Base-by-base conservation (phyloP, 2,113 vertebrate species). In the Mionectes macconnelli region DNA sequence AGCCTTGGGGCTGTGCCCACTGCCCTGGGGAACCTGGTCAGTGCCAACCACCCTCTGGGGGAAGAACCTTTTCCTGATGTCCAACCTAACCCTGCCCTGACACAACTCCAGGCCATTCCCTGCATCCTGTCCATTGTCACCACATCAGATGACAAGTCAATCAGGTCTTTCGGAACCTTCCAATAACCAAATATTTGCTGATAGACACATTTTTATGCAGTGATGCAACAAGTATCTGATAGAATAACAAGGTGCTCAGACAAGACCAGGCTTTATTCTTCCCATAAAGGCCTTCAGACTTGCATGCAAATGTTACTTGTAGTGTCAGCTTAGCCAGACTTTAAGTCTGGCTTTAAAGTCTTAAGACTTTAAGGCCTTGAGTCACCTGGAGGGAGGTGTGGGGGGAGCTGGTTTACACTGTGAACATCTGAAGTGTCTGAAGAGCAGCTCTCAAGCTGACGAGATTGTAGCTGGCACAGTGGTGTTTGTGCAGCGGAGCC, bases 361-460 rank as follows among this genome's bases (percentile, higher is more conserved):
- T n/a, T n/a, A n/a, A n/a, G n/a, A n/a, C n/a, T n/a, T n/a, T 80
- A 16, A 64, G 39, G 23, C 37, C 83, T 53, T 33, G 63, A 91
- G 82, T 76, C 82, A 77, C 87, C 76, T 81, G 77, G 74, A 50
- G 39, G 59, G 72, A 69, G 77, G 22, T 27, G 39, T 69, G 79
- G 70, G 52, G 63, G 84, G 83, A 18, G 49, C 40, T 82, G 40
- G 80, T 91, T 97, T 82, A 78, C 31, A 22, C 49, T 76, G 37
- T 2, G 16, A 93, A 14, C 30, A 24, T 73, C 7, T 89, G 78
- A 88, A 92, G 70, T 90, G 87, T 67, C 93, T 94, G 90, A 94
- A 84, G 84, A 95, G 70, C 62, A 77, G 74, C 93, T 93, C 90
- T 91, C 49, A 14, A 62, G 60, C 10, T 93, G 94, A 96, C 87